phyloP scores from a whole-genome alignment of 1,140 invertebrate genomes.

The Chlorops oryzae region DNA sequence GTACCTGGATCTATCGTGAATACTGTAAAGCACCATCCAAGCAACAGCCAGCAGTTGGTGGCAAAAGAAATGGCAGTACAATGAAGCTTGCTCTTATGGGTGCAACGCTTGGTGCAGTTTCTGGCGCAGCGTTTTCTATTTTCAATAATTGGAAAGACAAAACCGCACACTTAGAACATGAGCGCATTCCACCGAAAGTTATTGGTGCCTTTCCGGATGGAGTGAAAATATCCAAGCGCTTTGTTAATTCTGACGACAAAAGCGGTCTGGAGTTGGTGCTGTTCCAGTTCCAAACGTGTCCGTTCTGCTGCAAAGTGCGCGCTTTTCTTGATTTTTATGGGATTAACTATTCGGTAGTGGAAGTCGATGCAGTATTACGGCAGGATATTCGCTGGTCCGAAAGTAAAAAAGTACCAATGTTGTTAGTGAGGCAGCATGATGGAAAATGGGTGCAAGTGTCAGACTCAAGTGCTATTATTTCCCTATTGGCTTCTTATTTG shows the following conservation, averaged over 20 bases:
- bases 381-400: conserved; percentile 88
- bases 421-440: conserved; percentile 68
- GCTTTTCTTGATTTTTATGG: conserved; percentile 91
- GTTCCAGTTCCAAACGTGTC: conserved; percentile 96
- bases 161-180: conserved; percentile 36
- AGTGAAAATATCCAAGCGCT: conserved; percentile 53
- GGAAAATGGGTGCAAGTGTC: conserved; percentile 78
- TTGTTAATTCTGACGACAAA: conserved; percentile 60
- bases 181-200: conserved; percentile 45
- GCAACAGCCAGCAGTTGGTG: no score
- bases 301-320: conserved; percentile 97
- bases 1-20: no score
- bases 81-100: conserved; percentile 53
- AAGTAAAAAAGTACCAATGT: conserved; percentile 94
- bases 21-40: no score
- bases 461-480: conserved; percentile 93
- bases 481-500: conserved; percentile 73
- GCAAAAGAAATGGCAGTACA: no score
- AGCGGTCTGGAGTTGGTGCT: conserved; percentile 77
- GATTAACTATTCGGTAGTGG: conserved; percentile 91
- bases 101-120: conserved; percentile 50
- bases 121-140: conserved; percentile 38
- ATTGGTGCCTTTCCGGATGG: conserved; percentile 48
- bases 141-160: conserved; percentile 30
- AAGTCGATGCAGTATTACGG: conserved; percentile 76